Evolutionary conservation across 2,888 invertebrate genomes (phyloP).

Genomic region (Sylvicola cinctus): DNA sequence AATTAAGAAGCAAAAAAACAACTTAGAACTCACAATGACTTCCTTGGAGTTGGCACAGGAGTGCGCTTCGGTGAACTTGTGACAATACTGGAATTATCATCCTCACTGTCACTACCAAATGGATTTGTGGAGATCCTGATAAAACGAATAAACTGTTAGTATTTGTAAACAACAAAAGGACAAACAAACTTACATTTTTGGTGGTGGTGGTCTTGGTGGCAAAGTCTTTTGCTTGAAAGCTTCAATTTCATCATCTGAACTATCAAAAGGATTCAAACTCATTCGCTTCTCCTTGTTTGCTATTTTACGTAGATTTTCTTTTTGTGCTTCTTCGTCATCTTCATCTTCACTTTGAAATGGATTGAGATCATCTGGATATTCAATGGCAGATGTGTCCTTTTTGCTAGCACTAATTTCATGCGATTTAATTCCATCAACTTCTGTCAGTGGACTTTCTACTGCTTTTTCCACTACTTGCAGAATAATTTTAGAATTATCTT

Average conservation of each 20-base stretch:
- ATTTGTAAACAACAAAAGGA: constrained; percentile 6
- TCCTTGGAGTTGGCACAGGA: constrained; percentile 21
- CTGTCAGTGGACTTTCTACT: not conserved
- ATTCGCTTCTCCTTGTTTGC: constrained; percentile 5
- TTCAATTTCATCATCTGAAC: constrained; percentile 37
- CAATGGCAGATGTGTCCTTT: not conserved
- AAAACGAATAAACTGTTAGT: constrained; percentile 18
- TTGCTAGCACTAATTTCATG: constrained; percentile 2
- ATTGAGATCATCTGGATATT: constrained; percentile 62
- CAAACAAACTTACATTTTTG: constrained; percentile 1
- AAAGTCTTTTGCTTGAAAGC: not conserved
- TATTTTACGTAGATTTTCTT: constrained; percentile 16
- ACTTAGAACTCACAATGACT: constrained; percentile 18
- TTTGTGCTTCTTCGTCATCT: constrained; percentile 25
- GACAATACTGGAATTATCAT: constrained; percentile 29
- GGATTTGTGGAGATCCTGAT: constrained; percentile 39
- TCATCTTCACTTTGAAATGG: constrained; percentile 59
- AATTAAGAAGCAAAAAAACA: too few species aligned
- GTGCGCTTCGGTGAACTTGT: constrained; percentile 18
- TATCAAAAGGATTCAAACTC: constrained; percentile 42
- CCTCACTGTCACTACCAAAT: constrained; percentile 54
- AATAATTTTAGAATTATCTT: constrained; percentile 1
- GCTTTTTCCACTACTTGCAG: not conserved
- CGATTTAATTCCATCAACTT: too few species aligned
- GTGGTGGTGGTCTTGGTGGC: constrained; percentile 1